Evolutionary conservation across 2,888 invertebrate species (phyloP), one percentile per base, ranked within the genome.

Genomic region (Sinhomidia bicolor): DNA sequence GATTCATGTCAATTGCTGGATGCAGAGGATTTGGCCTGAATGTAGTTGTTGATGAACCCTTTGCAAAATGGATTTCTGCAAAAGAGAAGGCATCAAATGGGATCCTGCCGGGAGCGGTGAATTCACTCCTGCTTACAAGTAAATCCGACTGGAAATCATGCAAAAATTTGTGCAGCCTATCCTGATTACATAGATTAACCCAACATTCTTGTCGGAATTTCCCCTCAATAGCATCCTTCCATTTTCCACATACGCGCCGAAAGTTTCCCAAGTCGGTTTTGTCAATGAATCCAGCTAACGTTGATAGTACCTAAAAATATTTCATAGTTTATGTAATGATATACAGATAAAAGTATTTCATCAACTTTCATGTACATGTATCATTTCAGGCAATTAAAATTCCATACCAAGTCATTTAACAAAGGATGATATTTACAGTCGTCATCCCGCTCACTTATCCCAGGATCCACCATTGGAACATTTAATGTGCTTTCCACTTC

Each of bases 321-420:
- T n/a, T n/a, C n/a, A n/a, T n/a, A n/a, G n/a, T 7, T n/a, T 36
- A 29, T 14, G 26, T 78, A 60, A 60, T 78, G 3, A 23, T 14
- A n/a, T 36, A n/a, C 17, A 36, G 36, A 83, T 36, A 17, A 65
- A 47, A 10, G 32, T 54, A 44, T 10, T 57, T 32, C 23, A n/a
- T 44, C 2, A 44, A 26, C 41, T 47, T 2, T 41, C 23, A 20
- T 36, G 36, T 36, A 5, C 36, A 36, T 36, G 36, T 5, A 36
- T 5, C 36, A 36, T 7, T 36, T 36, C 36, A 7, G 36, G 36
- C 36, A 36, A n/a, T n/a, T 36, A 36, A 36, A n/a, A n/a, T n/a
- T n/a, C n/a, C 81, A 41, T 79, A 85, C 85, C 36, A 85, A 65
- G 41, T 85, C 85, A 79, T 85, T 85, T 10, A 85, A 12, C 54